A percentile compares a stretch with the other conserved stretches of the same genome.
Evolutionary conservation across 2,113 vertebrate genomes (phyloP).

Genomic region (Azemiops feae): DNA sequence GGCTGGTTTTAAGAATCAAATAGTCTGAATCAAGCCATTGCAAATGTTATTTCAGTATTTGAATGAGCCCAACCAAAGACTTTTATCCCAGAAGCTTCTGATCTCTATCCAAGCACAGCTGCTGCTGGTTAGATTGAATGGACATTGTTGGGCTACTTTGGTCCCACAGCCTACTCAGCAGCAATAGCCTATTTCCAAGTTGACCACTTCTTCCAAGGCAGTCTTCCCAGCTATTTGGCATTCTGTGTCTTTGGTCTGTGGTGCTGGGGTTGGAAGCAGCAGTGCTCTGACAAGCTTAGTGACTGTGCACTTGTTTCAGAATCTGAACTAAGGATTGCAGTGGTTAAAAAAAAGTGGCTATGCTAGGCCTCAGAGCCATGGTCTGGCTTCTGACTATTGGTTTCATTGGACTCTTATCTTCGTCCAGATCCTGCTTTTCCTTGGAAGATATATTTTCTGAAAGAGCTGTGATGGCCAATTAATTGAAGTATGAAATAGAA

Average conservation of each 20-base stretch:
- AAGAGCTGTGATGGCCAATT: neutral
- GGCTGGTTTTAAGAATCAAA: neutral
- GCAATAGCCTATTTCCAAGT: neutral
- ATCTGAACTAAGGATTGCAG: neutral
- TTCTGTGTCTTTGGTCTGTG: neutral
- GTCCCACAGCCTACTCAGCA: neutral
- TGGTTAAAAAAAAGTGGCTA: neutral
- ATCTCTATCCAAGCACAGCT: neutral
- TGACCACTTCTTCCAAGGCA: neutral
- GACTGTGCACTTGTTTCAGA: neutral
- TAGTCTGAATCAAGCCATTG: neutral
- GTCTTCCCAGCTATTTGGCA: neutral
- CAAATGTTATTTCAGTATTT: neutral
- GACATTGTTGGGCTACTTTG: neutral
- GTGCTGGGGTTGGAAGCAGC: neutral
- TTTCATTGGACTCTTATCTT: neutral
- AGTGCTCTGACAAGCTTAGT: neutral
- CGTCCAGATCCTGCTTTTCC: neutral
- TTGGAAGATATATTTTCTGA: neutral
- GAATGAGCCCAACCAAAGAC: neutral
- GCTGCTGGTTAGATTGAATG: neutral
- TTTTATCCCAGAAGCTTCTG: neutral
- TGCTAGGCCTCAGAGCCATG: neutral
- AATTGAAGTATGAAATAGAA: neutral
- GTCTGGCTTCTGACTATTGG: neutral